A percentile compares a stretch with the other conserved stretches of the same genome.
Conservation (phyloP, 2,113 vertebrate genomes). For the Alectura lathami region DNA sequence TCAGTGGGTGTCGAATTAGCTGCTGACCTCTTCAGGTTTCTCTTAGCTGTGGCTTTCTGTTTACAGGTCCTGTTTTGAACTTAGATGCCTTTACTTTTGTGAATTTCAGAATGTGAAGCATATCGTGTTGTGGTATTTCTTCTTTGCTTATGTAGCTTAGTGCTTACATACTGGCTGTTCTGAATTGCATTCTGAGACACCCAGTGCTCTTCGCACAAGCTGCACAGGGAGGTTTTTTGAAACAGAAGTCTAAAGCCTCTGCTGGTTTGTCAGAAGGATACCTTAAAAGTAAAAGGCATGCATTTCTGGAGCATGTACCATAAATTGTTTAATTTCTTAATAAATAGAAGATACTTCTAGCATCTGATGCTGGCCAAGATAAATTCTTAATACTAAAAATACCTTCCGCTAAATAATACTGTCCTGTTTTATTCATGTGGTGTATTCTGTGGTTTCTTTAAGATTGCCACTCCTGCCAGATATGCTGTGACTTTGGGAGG, state of each 20-base stretch:
- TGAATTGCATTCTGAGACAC: not conserved
- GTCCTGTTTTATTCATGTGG: not conserved
- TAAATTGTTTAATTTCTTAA: not conserved
- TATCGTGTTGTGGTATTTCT: not conserved
- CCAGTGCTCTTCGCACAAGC: not conserved
- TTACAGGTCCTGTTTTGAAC: not conserved
- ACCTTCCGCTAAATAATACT: not conserved
- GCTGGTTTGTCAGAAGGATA: not conserved
- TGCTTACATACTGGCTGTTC: not conserved
- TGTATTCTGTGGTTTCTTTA: conserved; percentile 22
- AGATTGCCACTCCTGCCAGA: conserved; percentile 95
- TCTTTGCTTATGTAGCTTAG: not conserved
- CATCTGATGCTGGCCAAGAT: not conserved
- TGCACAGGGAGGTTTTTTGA: not conserved
- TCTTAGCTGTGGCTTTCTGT: not conserved
- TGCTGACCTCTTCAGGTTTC: not conserved
- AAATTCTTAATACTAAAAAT: not conserved
- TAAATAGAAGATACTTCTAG: not conserved
- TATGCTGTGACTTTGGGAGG: conserved; percentile 94
- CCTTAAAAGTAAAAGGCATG: not conserved
- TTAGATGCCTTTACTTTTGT: not conserved
- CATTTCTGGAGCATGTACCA: not conserved
- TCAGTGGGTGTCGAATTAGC: not conserved
- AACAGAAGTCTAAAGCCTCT: not conserved
- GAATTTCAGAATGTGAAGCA: not conserved